Evolutionary conservation across 2,888 invertebrate species (phyloP).

Genomic region (Hoplodrina blanda): DNA sequence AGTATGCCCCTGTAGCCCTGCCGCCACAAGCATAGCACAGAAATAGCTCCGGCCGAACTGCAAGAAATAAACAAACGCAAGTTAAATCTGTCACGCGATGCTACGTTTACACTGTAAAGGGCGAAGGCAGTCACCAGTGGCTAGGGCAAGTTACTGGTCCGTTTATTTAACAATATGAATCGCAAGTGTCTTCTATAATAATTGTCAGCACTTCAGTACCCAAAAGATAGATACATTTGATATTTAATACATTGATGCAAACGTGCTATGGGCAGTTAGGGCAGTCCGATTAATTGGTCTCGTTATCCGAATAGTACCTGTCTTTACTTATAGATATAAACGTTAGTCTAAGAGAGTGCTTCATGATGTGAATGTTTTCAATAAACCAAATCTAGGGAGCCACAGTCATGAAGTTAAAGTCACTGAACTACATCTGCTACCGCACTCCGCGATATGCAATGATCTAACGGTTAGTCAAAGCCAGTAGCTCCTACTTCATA

Average conservation of each 20-base stretch:
- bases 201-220: neutral
- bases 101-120: conserved; percentile 40
- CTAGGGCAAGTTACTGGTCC: conserved; percentile 22
- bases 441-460: neutral
- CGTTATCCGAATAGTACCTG: neutral
- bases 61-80: conserved; percentile 64
- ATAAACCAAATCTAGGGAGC: neutral
- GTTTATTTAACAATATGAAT: neutral
- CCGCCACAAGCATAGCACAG: conserved; percentile 39
- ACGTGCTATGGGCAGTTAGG: no score
- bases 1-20: conserved; percentile 15
- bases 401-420: neutral
- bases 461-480: neutral
- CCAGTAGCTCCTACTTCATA: conserved; percentile 16
- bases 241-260: no score
- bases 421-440: neutral
- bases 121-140: conserved; percentile 12
- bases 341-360: neutral
- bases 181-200: neutral
- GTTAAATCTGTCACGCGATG: conserved; percentile 67
- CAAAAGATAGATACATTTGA: neutral
- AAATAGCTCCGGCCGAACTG: conserved; percentile 58
- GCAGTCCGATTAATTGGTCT: neutral
- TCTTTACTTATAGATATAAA: neutral
- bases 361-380: neutral